Conservation (phyloP, 2,113 vertebrate species). For the Shinisaurus crocodilurus region DNA sequence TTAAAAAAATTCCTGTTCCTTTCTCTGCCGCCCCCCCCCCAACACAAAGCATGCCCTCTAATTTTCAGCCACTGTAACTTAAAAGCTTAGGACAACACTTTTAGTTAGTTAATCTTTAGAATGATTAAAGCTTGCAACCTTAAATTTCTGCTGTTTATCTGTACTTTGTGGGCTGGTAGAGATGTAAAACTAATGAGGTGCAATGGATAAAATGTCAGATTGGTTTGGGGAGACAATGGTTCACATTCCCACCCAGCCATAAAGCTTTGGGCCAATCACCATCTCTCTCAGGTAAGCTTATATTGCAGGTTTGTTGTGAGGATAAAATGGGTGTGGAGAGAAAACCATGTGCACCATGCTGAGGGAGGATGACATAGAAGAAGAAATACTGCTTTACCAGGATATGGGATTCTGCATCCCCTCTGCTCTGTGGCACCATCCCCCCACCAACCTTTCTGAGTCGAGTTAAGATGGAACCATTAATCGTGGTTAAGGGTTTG, state of each 20-base stretch:
- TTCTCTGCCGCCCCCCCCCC: too few species aligned
- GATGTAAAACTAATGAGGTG: not conserved
- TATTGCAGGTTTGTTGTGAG: not conserved
- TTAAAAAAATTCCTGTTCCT: not conserved
- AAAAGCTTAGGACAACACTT: not conserved
- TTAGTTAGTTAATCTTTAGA: not conserved
- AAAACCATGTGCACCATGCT: not conserved
- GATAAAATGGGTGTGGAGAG: not conserved
- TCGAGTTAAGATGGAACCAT: too few species aligned
- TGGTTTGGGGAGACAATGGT: not conserved
- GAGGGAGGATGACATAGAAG: not conserved
- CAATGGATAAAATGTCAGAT: not conserved
- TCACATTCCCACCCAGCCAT: not conserved
- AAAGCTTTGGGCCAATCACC: not conserved
- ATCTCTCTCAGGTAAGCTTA: not conserved
- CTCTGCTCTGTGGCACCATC: not conserved
- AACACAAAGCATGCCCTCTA: not conserved
- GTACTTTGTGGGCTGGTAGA: not conserved
- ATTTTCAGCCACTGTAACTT: not conserved
- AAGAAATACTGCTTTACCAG: not conserved
- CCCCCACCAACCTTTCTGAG: not conserved
- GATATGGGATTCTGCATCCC: not conserved
- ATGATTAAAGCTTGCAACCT: not conserved
- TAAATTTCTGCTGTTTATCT: not conserved
- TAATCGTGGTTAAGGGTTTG: not conserved